Conservation (phyloP, 2,113 vertebrate species). For the Alectura lathami region DNA sequence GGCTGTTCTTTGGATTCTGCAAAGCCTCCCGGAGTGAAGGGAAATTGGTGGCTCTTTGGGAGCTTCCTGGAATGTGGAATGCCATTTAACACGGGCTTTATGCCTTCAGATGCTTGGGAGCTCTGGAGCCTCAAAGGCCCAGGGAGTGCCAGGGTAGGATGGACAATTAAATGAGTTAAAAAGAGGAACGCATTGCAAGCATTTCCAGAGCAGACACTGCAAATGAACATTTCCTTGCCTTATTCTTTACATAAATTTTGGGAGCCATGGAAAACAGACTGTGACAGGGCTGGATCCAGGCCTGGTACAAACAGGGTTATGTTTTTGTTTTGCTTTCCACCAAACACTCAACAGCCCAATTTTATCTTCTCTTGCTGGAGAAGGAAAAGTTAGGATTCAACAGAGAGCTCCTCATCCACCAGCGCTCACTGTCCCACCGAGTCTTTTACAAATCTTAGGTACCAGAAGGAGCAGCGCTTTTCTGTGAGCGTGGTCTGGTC, state of each 20-base stretch:
- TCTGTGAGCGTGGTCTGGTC: not conserved
- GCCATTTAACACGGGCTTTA: not conserved
- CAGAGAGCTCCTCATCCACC: slow-evolving; percentile 1
- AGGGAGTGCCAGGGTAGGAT: not conserved
- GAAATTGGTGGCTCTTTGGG: slow-evolving; percentile 50
- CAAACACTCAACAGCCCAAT: slow-evolving; percentile 2
- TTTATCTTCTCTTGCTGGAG: not conserved
- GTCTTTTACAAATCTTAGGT: not conserved
- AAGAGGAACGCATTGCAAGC: not conserved
- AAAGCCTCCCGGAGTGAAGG: slow-evolving; percentile 14
- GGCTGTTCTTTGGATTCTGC: slow-evolving; percentile 30
- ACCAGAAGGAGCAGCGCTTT: not conserved
- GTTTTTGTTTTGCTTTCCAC: slow-evolving; percentile 47
- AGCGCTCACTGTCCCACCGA: not conserved
- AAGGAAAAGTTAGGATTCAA: not conserved
- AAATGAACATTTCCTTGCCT: slow-evolving; percentile 9
- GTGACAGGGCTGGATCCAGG: slow-evolving; percentile 10
- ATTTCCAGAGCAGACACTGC: slow-evolving; percentile 18
- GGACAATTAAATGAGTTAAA: not conserved
- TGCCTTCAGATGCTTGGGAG: slow-evolving; percentile 1
- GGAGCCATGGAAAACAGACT: slow-evolving; percentile 38
- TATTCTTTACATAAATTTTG: slow-evolving; percentile 38
- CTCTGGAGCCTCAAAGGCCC: not conserved
- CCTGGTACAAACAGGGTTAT: not conserved
- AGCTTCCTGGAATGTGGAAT: slow-evolving; percentile 59